Conservation (phyloP, 1,140 invertebrate species). For the Cyclargus thomasi region DNA sequence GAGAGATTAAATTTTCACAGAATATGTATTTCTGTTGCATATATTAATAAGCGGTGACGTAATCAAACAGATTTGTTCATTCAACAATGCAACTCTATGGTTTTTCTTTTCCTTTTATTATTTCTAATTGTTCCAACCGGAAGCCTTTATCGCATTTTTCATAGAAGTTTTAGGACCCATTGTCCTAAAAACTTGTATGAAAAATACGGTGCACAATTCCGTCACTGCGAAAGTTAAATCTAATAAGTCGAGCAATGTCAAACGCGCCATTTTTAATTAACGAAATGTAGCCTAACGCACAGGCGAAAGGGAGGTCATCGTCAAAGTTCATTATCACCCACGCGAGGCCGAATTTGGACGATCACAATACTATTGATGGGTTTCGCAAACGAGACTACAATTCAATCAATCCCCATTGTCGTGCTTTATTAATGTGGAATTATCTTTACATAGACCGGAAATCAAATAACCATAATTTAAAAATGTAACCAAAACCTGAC, state of each 20-base stretch:
- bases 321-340: constrained; percentile 15
- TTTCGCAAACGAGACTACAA: constrained; percentile 11
- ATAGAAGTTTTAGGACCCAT: too few species aligned
- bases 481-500: too few species aligned
- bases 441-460: neutral
- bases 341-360: constrained; percentile 4
- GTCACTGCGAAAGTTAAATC: neutral
- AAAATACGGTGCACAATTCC: too few species aligned
- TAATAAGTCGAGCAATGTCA: constrained; percentile 13
- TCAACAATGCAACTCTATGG: too few species aligned
- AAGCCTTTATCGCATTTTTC: too few species aligned
- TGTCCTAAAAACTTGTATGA: too few species aligned
- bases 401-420: constrained; percentile 8
- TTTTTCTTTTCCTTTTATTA: too few species aligned
- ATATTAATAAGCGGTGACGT: too few species aligned
- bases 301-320: constrained; percentile 9
- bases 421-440: neutral
- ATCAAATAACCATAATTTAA: neutral
- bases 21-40: too few species aligned
- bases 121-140: too few species aligned
- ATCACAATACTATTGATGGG: constrained; percentile 1
- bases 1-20: too few species aligned
- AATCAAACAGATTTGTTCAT: too few species aligned
- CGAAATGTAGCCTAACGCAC: neutral
- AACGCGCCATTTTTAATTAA: constrained; percentile 14